Base-by-base conservation (phyloP, 2,113 vertebrate genomes). In the Gymnocephalus cernua region DNA sequence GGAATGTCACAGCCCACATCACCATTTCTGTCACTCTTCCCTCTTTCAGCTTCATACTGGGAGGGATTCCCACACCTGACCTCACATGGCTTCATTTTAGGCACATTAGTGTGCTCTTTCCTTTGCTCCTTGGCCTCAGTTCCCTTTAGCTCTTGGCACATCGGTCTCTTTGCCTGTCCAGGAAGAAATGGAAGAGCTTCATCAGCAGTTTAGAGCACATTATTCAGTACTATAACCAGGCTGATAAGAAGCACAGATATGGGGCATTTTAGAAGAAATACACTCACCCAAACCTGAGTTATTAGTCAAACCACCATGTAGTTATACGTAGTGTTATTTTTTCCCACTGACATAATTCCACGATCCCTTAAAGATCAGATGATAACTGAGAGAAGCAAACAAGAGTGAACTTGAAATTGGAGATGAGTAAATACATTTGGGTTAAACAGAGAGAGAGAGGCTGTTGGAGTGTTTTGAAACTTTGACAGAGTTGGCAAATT, bases 201-300 rank as follows among this genome's bases (percentile, higher is more conserved):
- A 56, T 73, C 41, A 82, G 71, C 90, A 93, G 82, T 82, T 89
- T 74, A 68, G 78, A 86, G 85, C 83, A 90, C 58, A 93, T 94
- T 87, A 86, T 72, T 81, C 72, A 80, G 53, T 38, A 61, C 73
- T 58, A 86, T 79, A 84, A 86, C 77, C 76, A 27, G 45, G 79
- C 69, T 79, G 83, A 87, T 73, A 15, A n/a, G 66, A 71, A 76
- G 84, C 74, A 81, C 38, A 79, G 63, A 90, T 84, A 82, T 54
- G 79, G 56, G 76, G 86, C 80, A 88, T 87, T 89, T 48, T 86
- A 83, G 78, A 90, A 89, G 85, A 91, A 92, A 91, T 80, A 77
- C 71, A 77, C 84, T 64, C 62, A 72, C 44, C 78, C 73, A 59
- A 80, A 82, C 71, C 84, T 79, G 32, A 82, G 72, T 76, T 56